These are phyloP conservation scores for Pseudomugil tenellus DNA, from an alignment of 2,797 vertebrate genomes.

Conservation along the genomic window DNA sequence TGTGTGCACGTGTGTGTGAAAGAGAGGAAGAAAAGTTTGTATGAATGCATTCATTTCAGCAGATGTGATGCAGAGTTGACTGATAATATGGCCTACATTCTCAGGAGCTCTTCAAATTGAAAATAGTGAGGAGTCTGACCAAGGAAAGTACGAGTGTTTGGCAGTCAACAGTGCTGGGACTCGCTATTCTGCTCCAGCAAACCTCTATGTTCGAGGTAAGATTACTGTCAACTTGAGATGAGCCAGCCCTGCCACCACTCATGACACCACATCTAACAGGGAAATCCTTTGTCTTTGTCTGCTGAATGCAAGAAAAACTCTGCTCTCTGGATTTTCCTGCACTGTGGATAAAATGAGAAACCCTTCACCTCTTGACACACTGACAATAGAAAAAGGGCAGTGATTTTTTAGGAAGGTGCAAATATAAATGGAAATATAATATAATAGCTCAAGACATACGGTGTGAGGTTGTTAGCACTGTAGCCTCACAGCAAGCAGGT, in stretches of 20 bases:
- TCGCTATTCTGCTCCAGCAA: constrained; percentile 95
- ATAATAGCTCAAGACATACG: too few relatives aligned
- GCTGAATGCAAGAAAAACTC: not conserved
- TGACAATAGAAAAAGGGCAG: not conserved
- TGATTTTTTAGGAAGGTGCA: not conserved
- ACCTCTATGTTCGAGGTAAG: constrained; percentile 99
- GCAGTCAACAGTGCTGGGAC: constrained; percentile 96
- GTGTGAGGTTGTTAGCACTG: too few relatives aligned
- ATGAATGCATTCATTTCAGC: not conserved
- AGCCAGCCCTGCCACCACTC: not conserved
- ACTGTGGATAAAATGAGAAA: not conserved
- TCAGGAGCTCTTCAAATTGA: constrained; percentile 97
- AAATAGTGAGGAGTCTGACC: constrained; percentile 97
- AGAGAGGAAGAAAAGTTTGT: not conserved
- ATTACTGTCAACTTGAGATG: constrained; percentile 25
- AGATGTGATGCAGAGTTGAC: constrained; percentile 15
- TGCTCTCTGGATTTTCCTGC: not conserved
- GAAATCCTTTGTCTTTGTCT: not conserved
- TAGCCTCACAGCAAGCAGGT: too few relatives aligned
- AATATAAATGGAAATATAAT: not conserved
- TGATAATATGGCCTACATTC: constrained; percentile 48
- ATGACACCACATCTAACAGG: not conserved
- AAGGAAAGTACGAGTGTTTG: constrained; percentile 98
- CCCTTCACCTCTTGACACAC: too few relatives aligned
- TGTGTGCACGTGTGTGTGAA: not conserved